Conservation (phyloP, 2,888 invertebrate species). For the Rotaria macrura region DNA sequence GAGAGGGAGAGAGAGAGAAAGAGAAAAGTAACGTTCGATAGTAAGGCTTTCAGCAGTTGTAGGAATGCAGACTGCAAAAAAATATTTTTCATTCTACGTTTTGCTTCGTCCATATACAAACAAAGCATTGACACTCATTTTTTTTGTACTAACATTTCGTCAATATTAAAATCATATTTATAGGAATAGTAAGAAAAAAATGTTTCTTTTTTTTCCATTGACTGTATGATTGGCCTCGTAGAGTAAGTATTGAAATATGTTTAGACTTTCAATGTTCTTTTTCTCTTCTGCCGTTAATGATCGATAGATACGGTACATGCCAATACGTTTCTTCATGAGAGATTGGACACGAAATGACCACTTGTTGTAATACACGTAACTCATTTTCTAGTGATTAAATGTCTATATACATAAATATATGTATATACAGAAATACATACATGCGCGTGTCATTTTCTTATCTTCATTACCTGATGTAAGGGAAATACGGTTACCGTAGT, state of each 20-base stretch:
- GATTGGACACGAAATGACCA: background rate
- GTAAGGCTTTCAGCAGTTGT: background rate
- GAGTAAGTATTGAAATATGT: background rate
- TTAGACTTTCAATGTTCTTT: background rate
- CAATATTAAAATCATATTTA: background rate
- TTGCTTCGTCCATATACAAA: background rate
- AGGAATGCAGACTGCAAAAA: background rate
- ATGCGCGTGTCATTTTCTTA: background rate
- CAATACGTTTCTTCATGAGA: background rate
- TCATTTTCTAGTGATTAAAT: background rate
- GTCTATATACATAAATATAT: background rate
- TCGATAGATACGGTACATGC: background rate
- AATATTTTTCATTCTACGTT: background rate
- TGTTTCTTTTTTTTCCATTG: no score
- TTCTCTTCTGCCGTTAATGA: background rate
- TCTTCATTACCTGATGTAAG: background rate
- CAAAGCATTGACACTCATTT: background rate
- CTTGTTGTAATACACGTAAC: background rate
- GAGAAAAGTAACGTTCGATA: background rate
- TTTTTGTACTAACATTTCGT: background rate
- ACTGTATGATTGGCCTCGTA: background rate
- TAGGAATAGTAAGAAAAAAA: background rate
- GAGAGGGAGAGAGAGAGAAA: background rate
- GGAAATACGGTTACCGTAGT: background rate
- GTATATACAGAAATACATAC: background rate